These are phyloP conservation scores for Callocephalon fimbriatum DNA, from an alignment of 2,113 vertebrate species.

Conservation along the genomic window DNA sequence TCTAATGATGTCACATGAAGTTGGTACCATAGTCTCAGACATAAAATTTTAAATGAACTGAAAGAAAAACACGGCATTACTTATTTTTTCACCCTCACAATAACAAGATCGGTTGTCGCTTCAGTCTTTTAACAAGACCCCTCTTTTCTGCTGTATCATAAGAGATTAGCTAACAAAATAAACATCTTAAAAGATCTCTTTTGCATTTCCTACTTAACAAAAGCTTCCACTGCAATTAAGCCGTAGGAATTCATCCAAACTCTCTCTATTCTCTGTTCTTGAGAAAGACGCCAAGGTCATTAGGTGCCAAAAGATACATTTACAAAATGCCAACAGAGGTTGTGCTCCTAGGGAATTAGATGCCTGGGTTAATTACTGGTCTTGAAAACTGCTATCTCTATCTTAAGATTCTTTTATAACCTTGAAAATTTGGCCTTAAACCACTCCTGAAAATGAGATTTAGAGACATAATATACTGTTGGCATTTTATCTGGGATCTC, in stretches of 20 bases:
- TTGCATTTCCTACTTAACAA: neutral
- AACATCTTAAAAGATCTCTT: neutral
- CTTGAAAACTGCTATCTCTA: conserved; percentile 51
- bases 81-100: neutral
- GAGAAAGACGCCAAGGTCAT: conserved; percentile 53
- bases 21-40: neutral
- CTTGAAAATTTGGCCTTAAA: conserved; percentile 35
- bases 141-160: neutral
- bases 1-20: neutral
- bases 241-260: neutral
- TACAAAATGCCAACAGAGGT: conserved; percentile 32
- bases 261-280: neutral
- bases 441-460: conserved; percentile 26
- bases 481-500: conserved; percentile 25
- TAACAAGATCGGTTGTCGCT: neutral
- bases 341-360: conserved; percentile 44
- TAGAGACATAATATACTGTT: neutral
- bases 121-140: neutral
- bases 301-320: conserved; percentile 51
- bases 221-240: conserved; percentile 1
- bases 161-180: conserved; percentile 7
- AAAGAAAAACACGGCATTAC: neutral
- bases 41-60: neutral
- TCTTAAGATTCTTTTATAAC: conserved; percentile 25
- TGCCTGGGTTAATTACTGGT: conserved; percentile 27